A percentile compares a stretch with the other conserved stretches of the same genome.
phyloP scores from a whole-genome alignment of 2,113 vertebrate species.

The Menura novaehollandiae region DNA sequence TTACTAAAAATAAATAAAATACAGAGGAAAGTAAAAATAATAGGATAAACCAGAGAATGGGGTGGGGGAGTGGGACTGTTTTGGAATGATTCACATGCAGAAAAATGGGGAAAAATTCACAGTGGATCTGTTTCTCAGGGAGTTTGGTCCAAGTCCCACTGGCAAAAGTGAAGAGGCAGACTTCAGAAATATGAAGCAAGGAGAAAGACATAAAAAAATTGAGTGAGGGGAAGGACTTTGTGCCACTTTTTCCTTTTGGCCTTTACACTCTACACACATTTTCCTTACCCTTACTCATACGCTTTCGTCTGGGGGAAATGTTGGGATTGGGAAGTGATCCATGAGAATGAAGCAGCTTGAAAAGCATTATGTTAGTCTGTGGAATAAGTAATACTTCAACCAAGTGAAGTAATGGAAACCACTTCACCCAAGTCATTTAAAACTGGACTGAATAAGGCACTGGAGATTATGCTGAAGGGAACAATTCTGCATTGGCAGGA shows the following conservation, averaged over 20 bases:
- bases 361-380: constrained; percentile 65
- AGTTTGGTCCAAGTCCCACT: neutral
- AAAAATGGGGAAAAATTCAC: neutral
- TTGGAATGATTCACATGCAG: neutral
- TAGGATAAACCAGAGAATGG: neutral
- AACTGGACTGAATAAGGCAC: constrained; percentile 56
- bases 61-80: neutral
- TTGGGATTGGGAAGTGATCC: constrained; percentile 62
- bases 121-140: neutral
- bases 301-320: constrained; percentile 45
- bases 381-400: constrained; percentile 68
- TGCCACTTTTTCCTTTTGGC: constrained; percentile 60
- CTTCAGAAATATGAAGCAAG: constrained; percentile 37
- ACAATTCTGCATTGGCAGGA: constrained; percentile 60
- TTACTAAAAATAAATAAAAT: neutral
- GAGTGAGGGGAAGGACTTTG: constrained; percentile 14
- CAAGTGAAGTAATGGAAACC: constrained; percentile 69
- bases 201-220: constrained; percentile 15
- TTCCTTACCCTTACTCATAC: constrained; percentile 57
- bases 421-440: constrained; percentile 58
- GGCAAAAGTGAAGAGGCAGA: constrained; percentile 1
- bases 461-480: constrained; percentile 58
- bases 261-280: constrained; percentile 54
- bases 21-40: neutral
- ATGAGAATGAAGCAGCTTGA: constrained; percentile 60